Evolutionary conservation across 2,888 invertebrate genomes (phyloP).

Genomic region (Theodoxus fluviatilis): DNA sequence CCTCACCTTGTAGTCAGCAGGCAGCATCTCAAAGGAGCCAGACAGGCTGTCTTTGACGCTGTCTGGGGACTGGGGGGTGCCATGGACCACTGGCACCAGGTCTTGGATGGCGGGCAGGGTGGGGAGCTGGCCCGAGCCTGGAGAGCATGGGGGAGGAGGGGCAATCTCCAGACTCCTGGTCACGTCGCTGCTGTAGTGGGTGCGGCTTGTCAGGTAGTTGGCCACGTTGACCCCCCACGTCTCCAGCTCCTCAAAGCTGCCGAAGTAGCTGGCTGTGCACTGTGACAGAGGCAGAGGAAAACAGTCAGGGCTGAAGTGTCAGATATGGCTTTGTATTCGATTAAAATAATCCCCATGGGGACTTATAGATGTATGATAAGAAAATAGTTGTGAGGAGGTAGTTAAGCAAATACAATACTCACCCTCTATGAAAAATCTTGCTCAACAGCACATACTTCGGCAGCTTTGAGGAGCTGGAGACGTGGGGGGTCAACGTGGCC

Average conservation of each 20-base stretch:
- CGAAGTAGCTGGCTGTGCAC: no score
- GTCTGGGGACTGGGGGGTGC: conserved; percentile 25
- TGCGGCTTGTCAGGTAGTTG: conserved; percentile 27
- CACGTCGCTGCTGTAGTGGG: conserved; percentile 21
- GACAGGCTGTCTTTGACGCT: conserved; percentile 27
- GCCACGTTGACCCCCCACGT: conserved; percentile 32
- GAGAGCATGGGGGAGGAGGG: conserved; percentile 14
- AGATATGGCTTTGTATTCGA: no score
- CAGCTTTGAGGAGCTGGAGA: conserved; percentile 32
- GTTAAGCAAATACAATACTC: no score
- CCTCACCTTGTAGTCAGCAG: conserved; percentile 25
- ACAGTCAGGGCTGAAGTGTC: no score
- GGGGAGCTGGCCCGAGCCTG: conserved; percentile 6
- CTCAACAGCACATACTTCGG: no score
- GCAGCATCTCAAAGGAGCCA: conserved; percentile 26
- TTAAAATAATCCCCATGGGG: no score
- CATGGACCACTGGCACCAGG: no score
- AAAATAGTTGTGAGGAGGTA: no score
- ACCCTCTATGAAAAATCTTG: no score
- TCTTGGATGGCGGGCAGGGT: no score
- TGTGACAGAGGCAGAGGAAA: no score
- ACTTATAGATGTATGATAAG: no score
- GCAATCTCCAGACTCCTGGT: conserved; percentile 19
- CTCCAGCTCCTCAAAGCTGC: conserved; percentile 33
- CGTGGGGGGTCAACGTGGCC: conserved; percentile 32